Evolutionary conservation across 2,888 invertebrate genomes (phyloP).

Genomic region (Mesorhabditis spiculigera): DNA sequence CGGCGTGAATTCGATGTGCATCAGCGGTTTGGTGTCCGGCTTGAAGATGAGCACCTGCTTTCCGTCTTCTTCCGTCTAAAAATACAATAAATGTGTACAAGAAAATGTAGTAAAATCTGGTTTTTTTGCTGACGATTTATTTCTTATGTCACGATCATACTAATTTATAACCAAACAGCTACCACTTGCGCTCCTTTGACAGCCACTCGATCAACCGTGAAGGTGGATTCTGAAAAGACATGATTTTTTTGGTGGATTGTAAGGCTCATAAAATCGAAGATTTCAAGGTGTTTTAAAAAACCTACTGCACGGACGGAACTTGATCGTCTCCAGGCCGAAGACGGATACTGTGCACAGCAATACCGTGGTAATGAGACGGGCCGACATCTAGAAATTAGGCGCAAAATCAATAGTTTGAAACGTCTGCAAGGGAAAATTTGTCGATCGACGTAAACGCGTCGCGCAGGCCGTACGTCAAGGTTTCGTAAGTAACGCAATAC

Average conservation of each 20-base stretch:
- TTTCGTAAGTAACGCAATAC: no score
- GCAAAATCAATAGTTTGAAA: no score
- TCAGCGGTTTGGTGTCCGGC: not conserved
- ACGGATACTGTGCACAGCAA: no score
- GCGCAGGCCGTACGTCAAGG: no score
- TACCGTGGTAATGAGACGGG: no score
- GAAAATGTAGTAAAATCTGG: no score
- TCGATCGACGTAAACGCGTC: no score
- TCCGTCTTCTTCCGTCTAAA: not conserved
- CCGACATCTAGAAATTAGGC: no score
- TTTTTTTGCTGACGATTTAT: no score
- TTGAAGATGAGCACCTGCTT: slow-evolving; percentile 4
- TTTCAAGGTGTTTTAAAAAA: not conserved
- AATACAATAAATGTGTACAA: no score
- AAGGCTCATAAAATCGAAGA: not conserved
- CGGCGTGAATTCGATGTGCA: slow-evolving; percentile 2
- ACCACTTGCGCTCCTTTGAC: not conserved
- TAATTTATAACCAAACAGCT: not conserved
- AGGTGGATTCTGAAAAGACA: not conserved
- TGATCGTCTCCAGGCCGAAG: not conserved
- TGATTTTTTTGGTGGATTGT: not conserved
- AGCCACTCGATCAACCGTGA: slow-evolving; percentile 5
- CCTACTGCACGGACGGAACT: not conserved
- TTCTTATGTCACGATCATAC: no score
- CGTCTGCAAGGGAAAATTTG: no score